Evolutionary conservation across 1,140 invertebrate species (phyloP).

Genomic region (Anthonomus grandis): DNA sequence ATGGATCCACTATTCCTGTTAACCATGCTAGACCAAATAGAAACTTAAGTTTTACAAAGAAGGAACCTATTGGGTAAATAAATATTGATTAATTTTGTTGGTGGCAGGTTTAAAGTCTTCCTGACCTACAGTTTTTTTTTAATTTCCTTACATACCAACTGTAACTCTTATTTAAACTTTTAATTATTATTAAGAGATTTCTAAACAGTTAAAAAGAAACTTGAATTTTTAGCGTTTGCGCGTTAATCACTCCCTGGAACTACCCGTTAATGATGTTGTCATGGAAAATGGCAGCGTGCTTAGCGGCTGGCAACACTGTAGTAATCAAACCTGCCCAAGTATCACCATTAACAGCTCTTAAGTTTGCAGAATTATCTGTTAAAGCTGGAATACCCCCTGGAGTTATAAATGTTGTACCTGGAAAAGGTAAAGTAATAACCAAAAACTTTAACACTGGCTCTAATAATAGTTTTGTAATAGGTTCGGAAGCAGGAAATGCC

Average conservation of each 20-base stretch:
- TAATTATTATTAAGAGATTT: background rate
- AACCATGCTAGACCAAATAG: constrained; percentile 84
- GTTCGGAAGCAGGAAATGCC: constrained; percentile 74
- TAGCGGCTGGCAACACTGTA: constrained; percentile 90
- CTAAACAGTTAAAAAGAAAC: constrained; percentile 6
- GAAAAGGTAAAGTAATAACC: constrained; percentile 64
- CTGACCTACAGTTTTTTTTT: background rate
- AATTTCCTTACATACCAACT: background rate
- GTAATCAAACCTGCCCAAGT: constrained; percentile 94
- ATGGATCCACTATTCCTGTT: constrained; percentile 88
- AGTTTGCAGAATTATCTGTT: constrained; percentile 86
- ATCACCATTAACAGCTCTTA: constrained; percentile 86
- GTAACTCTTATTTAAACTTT: background rate
- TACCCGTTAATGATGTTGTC: constrained; percentile 97
- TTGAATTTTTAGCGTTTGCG: constrained; percentile 69
- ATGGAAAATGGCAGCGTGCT: constrained; percentile 96
- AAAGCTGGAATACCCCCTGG: constrained; percentile 88
- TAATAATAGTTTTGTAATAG: constrained; percentile 38
- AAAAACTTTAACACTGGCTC: background rate
- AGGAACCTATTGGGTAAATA: constrained; percentile 78
- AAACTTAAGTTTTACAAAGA: constrained; percentile 83
- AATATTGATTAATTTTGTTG: too few species aligned
- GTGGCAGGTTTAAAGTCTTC: too few species aligned
- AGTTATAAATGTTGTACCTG: constrained; percentile 91
- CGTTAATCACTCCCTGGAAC: constrained; percentile 96